Conservation (phyloP, 1,140 invertebrate species). For the Spodoptera frugiperda region DNA sequence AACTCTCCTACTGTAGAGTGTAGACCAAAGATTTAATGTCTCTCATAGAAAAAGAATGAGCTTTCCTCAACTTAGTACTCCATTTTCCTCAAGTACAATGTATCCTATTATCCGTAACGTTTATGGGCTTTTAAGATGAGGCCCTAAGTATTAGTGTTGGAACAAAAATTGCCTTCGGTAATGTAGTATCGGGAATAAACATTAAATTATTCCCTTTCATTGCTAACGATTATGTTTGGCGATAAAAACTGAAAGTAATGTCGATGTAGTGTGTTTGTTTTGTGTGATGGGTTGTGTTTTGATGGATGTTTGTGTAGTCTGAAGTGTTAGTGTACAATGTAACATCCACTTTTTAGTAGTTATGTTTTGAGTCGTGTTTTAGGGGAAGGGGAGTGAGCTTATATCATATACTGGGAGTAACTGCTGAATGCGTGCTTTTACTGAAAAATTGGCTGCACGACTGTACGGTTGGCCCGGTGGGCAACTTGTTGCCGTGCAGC, state of each 20-base stretch:
- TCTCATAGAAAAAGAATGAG: too few species aligned
- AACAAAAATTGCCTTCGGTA: slow-evolving; percentile 25
- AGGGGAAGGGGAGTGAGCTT: too few species aligned
- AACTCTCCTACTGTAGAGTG: too few species aligned
- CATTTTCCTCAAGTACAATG: neutral
- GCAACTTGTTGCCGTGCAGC: too few species aligned
- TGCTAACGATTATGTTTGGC: slow-evolving; percentile 17
- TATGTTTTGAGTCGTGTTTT: too few species aligned
- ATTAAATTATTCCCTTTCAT: slow-evolving; percentile 24
- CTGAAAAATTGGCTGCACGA: too few species aligned
- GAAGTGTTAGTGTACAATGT: neutral
- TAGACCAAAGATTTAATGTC: too few species aligned
- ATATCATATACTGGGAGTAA: too few species aligned
- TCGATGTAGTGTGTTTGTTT: neutral
- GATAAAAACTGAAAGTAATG: neutral
- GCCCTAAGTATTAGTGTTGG: slow-evolving; percentile 30
- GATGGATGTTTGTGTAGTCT: neutral
- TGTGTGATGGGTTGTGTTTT: neutral
- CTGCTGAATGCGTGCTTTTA: too few species aligned
- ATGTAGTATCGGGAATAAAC: slow-evolving; percentile 11
- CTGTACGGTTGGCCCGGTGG: too few species aligned
- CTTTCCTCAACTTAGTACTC: neutral
- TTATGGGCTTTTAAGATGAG: slow-evolving; percentile 25
- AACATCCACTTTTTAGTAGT: too few species aligned
- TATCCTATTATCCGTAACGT: slow-evolving; percentile 21